Evolutionary conservation across 2,797 vertebrate genomes (phyloP), one percentile per base, ranked within the genome.

Genomic region (Dallia pectoralis): DNA sequence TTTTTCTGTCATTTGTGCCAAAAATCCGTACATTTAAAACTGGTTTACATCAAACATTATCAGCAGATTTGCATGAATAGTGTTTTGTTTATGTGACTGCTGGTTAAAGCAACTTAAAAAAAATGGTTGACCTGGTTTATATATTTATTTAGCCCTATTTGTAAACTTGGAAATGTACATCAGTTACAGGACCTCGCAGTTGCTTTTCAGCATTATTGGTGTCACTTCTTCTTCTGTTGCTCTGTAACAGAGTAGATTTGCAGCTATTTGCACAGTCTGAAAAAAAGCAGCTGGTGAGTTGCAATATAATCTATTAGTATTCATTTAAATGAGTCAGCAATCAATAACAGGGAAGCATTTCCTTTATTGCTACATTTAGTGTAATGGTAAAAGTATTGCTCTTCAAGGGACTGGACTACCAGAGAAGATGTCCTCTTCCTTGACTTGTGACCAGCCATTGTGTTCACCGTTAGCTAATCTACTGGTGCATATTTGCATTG

Each of bases 1-100:
- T 70, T 79, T 70, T 71, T 79, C 86, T 89, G 81, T 92, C 84
- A 83, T 79, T 88, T 76, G 94, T 96, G 95, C 95, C 94, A 96
- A 95, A 84, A 51, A 69, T 30, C 4, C 30, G 15, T 77, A 59
- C 3, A 59, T 19, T 59, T 11, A 59, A 59, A 11, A 73, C 79
- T 40, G 77, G 79, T 33, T 92, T 92, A 90, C 89, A 87, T 87
- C 25, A 75, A 25, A 74, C 56, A 69, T 69, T 33, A 30, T 6
- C 32, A 18, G 29, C 29, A 32, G 62, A 59, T 59, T 59, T 64
- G 16, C 29, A 32, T 73, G 18, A 72, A 77, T 59, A 25, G 67
- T 68, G 75, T 47, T 15, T 59, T 76, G 71, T 78, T 67, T 30
- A 66, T 66, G 40, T 66, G 40, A 3, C 5, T 44, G 79, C 32